phyloP scores from a whole-genome alignment of 2,113 vertebrate genomes.

The Oncorhynchus gorbuscha region DNA sequence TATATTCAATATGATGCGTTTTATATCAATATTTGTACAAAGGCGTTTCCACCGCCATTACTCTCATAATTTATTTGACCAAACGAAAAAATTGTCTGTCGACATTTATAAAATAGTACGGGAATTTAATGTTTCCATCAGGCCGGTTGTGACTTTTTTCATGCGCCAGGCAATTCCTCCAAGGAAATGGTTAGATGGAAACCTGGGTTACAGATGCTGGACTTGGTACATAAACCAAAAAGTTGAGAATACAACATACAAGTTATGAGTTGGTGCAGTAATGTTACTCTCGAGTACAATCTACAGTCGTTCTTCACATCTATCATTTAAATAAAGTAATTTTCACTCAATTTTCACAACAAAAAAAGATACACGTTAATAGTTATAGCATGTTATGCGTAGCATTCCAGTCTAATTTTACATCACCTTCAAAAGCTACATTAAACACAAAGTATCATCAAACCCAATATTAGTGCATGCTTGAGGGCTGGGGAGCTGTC shows the following conservation, averaged over 20 bases:
- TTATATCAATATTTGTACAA: no score
- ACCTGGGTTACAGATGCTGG: background rate
- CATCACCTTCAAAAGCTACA: conserved; percentile 7
- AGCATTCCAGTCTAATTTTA: background rate
- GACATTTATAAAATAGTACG: no score
- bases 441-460: background rate
- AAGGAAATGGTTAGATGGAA: no score
- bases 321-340: background rate
- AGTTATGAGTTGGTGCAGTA: background rate
- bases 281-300: background rate
- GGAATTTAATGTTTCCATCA: no score
- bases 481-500: background rate
- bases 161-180: no score
- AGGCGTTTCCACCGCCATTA: no score
- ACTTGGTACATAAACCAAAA: conserved; percentile 9
- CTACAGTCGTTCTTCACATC: background rate
- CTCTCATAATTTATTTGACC: no score
- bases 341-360: background rate
- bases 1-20: no score
- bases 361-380: background rate
- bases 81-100: no score
- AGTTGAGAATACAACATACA: conserved; percentile 9
- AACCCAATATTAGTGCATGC: conserved; percentile 20
- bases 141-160: no score
- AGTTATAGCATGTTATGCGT: background rate